phyloP scores from a whole-genome alignment of 2,888 invertebrate species.

The Machimus rusticus region DNA sequence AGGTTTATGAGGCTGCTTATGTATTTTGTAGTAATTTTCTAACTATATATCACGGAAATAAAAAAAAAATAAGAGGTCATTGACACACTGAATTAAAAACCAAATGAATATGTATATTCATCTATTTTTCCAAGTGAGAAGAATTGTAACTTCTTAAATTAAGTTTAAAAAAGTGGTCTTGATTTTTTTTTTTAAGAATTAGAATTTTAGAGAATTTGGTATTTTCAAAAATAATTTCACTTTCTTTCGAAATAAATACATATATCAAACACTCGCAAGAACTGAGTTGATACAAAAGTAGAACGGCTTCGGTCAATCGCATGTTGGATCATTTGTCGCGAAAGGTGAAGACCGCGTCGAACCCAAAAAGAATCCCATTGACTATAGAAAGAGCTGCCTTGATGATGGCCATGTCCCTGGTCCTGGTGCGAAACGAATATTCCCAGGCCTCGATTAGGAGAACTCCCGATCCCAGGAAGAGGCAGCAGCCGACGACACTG shows the following conservation, averaged over 20 bases:
- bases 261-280: background rate
- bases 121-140: too few relatives aligned
- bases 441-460: slow-evolving; percentile 73
- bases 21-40: too few relatives aligned
- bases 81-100: too few relatives aligned
- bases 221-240: background rate
- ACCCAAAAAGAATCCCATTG: slow-evolving; percentile 75
- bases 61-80: too few relatives aligned
- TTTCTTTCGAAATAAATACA: background rate
- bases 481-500: slow-evolving; percentile 74
- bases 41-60: too few relatives aligned
- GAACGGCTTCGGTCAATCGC: background rate
- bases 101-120: too few relatives aligned
- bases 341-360: slow-evolving; percentile 80
- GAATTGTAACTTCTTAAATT: too few relatives aligned
- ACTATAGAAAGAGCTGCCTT: slow-evolving; percentile 79
- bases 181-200: too few relatives aligned
- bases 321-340: slow-evolving; percentile 63
- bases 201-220: too few relatives aligned
- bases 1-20: too few relatives aligned
- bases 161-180: too few relatives aligned
- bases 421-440: slow-evolving; percentile 61
- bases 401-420: slow-evolving; percentile 70
- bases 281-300: background rate
- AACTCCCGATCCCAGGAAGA: slow-evolving; percentile 78